Evolutionary conservation across 2,113 vertebrate species (phyloP).

Genomic region (Brachypodius melanocephalos): DNA sequence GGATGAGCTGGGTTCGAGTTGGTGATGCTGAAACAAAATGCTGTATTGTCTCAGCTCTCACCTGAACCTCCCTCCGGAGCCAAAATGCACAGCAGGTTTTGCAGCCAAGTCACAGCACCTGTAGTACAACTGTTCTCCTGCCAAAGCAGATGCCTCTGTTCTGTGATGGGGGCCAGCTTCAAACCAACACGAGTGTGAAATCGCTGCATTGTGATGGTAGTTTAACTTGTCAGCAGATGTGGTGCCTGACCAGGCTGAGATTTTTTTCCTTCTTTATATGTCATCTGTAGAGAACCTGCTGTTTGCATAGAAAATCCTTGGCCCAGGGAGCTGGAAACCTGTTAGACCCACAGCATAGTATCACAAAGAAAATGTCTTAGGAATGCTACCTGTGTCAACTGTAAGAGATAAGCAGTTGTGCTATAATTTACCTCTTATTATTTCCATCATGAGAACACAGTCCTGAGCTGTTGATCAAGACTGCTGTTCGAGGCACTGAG

Average conservation of each 20-base stretch:
- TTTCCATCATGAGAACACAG: background rate
- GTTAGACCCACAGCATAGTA: background rate
- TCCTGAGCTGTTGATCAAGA: background rate
- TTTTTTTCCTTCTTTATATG: background rate
- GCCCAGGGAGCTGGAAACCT: background rate
- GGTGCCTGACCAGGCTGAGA: background rate
- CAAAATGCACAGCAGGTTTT: background rate
- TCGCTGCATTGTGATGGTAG: fast-evolving
- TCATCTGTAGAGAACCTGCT: background rate
- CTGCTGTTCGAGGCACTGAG: background rate
- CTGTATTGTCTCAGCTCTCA: background rate
- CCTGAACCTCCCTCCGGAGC: background rate
- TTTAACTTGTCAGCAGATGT: background rate
- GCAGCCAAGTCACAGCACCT: background rate
- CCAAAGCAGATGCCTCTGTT: background rate
- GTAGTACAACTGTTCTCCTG: background rate
- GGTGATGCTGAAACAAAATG: background rate
- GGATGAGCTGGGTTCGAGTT: background rate
- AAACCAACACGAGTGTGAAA: background rate
- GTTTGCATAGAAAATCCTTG: background rate
- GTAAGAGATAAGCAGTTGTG: background rate
- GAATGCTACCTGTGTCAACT: fast-evolving
- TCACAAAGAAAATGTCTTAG: background rate
- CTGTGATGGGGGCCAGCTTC: background rate
- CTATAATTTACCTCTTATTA: background rate